Conservation (phyloP, 2,797 vertebrate species). For the Heterohyrax brucei region DNA sequence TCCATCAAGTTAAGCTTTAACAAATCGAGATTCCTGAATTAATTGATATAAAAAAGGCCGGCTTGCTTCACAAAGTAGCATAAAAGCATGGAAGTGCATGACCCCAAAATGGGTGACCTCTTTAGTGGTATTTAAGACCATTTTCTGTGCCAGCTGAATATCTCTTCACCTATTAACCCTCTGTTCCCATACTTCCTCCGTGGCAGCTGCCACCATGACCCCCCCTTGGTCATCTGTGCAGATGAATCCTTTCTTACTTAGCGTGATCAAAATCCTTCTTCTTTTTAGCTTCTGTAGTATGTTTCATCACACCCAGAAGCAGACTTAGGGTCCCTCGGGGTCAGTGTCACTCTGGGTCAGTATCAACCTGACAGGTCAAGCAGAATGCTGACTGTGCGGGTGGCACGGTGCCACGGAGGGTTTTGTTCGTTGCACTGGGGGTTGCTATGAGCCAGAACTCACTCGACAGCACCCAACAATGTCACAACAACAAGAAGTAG, state of each 20-base stretch:
- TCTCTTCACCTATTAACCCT: too few species aligned
- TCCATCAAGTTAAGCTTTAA: accelerated
- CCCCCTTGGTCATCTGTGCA: accelerated
- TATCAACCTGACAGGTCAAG: too few species aligned
- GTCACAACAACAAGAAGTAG: too few species aligned
- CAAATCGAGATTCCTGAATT: background rate
- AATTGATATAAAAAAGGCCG: accelerated
- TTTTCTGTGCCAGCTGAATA: background rate
- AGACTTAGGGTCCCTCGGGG: background rate
- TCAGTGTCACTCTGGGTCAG: too few species aligned
- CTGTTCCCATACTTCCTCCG: background rate
- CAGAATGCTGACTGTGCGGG: too few species aligned
- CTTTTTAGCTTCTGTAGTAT: background rate
- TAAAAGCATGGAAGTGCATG: background rate
- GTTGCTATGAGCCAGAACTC: too few species aligned
- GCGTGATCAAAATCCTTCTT: accelerated
- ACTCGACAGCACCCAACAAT: too few species aligned
- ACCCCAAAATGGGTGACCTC: accelerated
- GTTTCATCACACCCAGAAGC: too few species aligned
- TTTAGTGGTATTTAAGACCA: accelerated
- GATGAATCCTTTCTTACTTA: background rate
- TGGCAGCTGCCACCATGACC: accelerated
- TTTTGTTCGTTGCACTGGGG: too few species aligned
- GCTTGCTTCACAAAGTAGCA: too few species aligned
- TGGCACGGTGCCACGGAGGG: too few species aligned